Conservation (phyloP, 2,797 vertebrate genomes). For the Apogon talboti region DNA sequence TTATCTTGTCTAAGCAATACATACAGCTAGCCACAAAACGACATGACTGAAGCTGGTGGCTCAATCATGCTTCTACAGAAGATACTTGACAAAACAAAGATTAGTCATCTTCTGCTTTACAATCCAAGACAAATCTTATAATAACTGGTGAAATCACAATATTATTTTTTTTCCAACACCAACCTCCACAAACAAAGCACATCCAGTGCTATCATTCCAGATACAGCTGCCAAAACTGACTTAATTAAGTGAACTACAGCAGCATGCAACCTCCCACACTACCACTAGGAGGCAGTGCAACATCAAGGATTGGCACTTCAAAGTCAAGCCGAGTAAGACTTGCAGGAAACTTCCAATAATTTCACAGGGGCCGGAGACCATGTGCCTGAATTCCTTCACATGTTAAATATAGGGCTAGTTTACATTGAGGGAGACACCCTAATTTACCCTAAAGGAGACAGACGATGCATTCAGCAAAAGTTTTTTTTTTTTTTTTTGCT, state of each 20-base stretch:
- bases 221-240: background rate
- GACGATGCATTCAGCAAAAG: slow-evolving; percentile 57
- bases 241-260: background rate
- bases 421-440: slow-evolving; percentile 65
- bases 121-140: background rate
- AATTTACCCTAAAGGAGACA: slow-evolving; percentile 51
- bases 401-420: slow-evolving; percentile 69
- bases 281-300: slow-evolving; percentile 74
- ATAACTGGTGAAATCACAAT: background rate
- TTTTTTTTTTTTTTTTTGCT: slow-evolving; percentile 21
- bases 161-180: background rate
- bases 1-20: too few species aligned
- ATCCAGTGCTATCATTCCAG: background rate
- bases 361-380: slow-evolving; percentile 52
- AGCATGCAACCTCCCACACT: slow-evolving; percentile 36
- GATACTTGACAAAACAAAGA: background rate
- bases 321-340: slow-evolving; percentile 16
- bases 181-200: slow-evolving; percentile 1
- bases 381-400: slow-evolving; percentile 57
- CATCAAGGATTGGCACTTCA: background rate
- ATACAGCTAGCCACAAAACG: too few species aligned
- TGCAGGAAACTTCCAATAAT: slow-evolving; percentile 60
- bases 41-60: too few species aligned
- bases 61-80: too few species aligned
- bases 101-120: background rate